These are phyloP conservation scores for Accipiter cooperii DNA, from an alignment of 2,113 vertebrate species.

Conservation along the genomic window DNA sequence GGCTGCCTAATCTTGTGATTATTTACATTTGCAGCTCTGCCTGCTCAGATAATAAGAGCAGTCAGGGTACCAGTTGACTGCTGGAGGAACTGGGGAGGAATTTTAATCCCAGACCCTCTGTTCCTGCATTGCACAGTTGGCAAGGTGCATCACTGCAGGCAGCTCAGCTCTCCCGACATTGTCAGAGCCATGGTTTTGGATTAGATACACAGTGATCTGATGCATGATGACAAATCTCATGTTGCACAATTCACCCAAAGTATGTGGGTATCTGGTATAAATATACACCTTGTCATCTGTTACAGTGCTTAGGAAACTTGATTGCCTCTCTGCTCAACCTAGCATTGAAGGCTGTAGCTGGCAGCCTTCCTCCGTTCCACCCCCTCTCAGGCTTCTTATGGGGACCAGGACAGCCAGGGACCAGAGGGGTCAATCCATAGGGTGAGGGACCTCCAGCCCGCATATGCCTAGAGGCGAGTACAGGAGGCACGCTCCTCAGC, in stretches of 20 bases:
- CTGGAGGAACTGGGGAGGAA: background rate
- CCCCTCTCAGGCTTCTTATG: background rate
- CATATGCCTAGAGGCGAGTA: background rate
- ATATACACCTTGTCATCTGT: slow-evolving; percentile 59
- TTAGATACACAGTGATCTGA: slow-evolving; percentile 30
- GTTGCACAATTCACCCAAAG: slow-evolving; percentile 38
- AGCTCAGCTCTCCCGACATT: background rate
- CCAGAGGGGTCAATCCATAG: background rate
- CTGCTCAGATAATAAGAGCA: background rate
- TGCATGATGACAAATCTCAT: slow-evolving; percentile 39
- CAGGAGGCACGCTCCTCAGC: background rate
- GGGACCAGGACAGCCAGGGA: background rate
- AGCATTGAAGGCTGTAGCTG: background rate
- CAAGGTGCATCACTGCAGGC: background rate
- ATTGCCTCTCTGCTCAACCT: slow-evolving; percentile 30
- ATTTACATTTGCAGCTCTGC: slow-evolving; percentile 7
- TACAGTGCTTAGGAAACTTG: slow-evolving; percentile 30
- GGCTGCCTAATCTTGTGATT: background rate
- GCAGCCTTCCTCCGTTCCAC: background rate
- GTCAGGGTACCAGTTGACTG: background rate
- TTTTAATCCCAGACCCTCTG: background rate
- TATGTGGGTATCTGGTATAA: slow-evolving; percentile 50
- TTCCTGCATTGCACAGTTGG: background rate
- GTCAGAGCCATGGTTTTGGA: background rate
- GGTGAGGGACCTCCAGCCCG: background rate